Conservation (phyloP, 2,113 vertebrate species). For the Megaceryle torquata region DNA sequence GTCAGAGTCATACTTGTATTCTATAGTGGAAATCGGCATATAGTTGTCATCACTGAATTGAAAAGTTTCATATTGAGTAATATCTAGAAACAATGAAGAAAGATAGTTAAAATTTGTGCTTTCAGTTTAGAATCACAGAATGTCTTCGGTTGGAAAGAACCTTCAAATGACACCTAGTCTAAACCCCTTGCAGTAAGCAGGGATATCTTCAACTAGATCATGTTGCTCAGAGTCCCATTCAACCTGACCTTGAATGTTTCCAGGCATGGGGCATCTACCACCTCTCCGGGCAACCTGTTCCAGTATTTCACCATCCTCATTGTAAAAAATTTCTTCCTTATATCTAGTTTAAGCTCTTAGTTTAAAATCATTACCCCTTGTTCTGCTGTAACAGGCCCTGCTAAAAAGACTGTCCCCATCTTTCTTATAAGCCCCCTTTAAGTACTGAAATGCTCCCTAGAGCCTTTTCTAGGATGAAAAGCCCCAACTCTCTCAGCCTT, state of each 20-base stretch:
- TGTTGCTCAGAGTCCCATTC: background rate
- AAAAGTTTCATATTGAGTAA: background rate
- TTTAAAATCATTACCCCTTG: background rate
- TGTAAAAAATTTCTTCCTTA: background rate
- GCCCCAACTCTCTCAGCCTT: background rate
- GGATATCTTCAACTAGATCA: background rate
- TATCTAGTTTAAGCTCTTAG: background rate
- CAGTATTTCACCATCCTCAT: background rate
- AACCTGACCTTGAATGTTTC: background rate
- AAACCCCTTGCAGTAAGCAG: background rate
- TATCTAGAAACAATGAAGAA: background rate
- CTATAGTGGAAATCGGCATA: background rate
- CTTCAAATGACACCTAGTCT: background rate
- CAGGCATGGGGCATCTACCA: background rate
- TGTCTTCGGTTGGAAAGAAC: background rate
- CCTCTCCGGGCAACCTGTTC: background rate
- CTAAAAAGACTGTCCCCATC: background rate
- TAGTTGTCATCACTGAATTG: background rate
- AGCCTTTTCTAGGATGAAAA: background rate
- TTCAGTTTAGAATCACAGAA: background rate
- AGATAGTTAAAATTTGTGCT: background rate
- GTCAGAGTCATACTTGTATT: background rate
- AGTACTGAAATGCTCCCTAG: background rate
- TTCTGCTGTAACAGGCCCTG: background rate
- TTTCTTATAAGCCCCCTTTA: background rate